phyloP scores from a whole-genome alignment of 1,140 invertebrate genomes.

The Caerostris extrusa region DNA sequence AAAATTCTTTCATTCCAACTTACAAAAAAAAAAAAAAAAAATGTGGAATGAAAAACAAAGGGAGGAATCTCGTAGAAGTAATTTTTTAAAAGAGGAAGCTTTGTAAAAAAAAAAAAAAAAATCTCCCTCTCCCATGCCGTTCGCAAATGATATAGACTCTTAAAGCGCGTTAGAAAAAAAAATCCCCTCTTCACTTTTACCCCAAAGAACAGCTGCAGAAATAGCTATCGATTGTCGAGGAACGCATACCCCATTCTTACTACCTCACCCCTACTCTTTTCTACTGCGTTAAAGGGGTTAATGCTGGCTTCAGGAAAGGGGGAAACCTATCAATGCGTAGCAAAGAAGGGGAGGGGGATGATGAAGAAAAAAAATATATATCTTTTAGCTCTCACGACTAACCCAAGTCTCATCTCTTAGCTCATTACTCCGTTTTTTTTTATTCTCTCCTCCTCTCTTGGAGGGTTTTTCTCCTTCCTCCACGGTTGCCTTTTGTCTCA shows the following conservation, averaged over 20 bases:
- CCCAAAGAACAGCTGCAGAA: slow-evolving; percentile 61
- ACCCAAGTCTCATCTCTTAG: slow-evolving; percentile 14
- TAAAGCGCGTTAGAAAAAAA: neutral
- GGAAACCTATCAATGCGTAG: slow-evolving; percentile 40
- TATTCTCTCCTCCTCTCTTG: neutral
- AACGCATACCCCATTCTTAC: slow-evolving; percentile 54
- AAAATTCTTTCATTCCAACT: neutral
- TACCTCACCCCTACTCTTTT: slow-evolving; percentile 42
- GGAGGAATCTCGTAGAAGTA: slow-evolving; percentile 5
- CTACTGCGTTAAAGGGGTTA: slow-evolving; percentile 72
- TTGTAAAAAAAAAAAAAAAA: slow-evolving; percentile 10
- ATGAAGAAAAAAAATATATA: slow-evolving; percentile 37
- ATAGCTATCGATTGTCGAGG: slow-evolving; percentile 64
- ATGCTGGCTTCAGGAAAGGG: slow-evolving; percentile 34
- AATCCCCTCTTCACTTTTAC: neutral
- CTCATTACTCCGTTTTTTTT: slow-evolving; percentile 6
- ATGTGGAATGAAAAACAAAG: slow-evolving; percentile 1
- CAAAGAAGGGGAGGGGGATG: neutral
- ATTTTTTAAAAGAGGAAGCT: slow-evolving; percentile 1
- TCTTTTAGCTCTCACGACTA: slow-evolving; percentile 28
- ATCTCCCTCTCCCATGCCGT: neutral
- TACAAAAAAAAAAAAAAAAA: neutral
- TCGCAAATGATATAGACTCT: neutral
- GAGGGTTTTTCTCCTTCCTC: neutral
- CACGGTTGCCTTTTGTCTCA: slow-evolving; percentile 50